phyloP scores from a whole-genome alignment of 2,797 vertebrate species.

The Natrix natrix region DNA sequence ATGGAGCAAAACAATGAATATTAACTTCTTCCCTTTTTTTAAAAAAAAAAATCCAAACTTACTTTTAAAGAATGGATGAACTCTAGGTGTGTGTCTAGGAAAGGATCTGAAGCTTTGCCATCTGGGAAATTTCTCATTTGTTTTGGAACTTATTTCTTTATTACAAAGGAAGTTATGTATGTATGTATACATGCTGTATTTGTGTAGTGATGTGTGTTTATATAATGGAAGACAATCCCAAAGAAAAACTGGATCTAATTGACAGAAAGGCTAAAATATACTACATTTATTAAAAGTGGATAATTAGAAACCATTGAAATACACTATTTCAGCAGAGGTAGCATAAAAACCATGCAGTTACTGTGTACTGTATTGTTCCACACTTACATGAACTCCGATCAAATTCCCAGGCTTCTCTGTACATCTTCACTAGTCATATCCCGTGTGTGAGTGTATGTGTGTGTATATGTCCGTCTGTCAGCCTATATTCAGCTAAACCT shows the following conservation, averaged over 20 bases:
- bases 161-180: not conserved
- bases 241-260: not conserved
- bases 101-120: not conserved
- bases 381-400: slow-evolving; percentile 45
- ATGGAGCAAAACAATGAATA: not conserved
- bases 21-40: not conserved
- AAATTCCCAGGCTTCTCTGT: not conserved
- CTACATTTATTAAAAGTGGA: slow-evolving; percentile 37
- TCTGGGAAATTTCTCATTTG: not conserved
- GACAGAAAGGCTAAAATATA: not conserved
- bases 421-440: not conserved
- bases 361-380: not conserved
- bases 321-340: slow-evolving; percentile 43
- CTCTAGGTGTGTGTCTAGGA: not conserved
- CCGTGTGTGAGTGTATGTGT: not conserved
- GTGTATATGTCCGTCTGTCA: no score
- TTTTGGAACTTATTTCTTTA: not conserved
- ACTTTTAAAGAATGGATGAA: not conserved
- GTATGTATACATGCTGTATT: not conserved
- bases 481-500: not conserved
- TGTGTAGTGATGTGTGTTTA: not conserved
- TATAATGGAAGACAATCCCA: not conserved
- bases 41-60: not conserved
- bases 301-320: slow-evolving; percentile 55
- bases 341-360: slow-evolving; percentile 22